These are phyloP conservation scores for Seladonia tumulorum DNA, from an alignment of 2,888 invertebrate species.

Conservation along the genomic window DNA sequence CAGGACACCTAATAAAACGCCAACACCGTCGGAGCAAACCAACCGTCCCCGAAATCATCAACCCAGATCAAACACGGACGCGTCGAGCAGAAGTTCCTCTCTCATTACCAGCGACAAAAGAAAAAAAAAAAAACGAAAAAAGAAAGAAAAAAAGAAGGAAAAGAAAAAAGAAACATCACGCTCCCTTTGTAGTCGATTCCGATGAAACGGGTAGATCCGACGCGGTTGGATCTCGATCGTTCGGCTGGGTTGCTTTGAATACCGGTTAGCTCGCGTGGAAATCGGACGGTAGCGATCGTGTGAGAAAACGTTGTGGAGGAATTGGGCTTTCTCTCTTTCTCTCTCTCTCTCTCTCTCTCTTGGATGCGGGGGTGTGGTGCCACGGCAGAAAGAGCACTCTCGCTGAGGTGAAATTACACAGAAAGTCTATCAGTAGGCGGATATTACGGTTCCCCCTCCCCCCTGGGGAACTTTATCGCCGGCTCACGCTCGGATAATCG, in stretches of 20 bases:
- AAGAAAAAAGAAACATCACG: background rate
- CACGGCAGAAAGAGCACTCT: background rate
- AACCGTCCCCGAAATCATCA: background rate
- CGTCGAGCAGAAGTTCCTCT: background rate
- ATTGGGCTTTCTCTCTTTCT: background rate
- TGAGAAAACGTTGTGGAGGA: slow-evolving; percentile 19
- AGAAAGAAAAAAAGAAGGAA: background rate
- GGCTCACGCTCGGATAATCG: slow-evolving; percentile 56
- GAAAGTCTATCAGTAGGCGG: slow-evolving; percentile 70
- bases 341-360: background rate
- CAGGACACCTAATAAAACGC: background rate
- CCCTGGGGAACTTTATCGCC: slow-evolving; percentile 46
- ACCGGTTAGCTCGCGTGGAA: slow-evolving; percentile 22
- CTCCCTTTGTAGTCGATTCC: slow-evolving; percentile 5
- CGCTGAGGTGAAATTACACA: slow-evolving; percentile 61
- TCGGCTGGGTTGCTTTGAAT: slow-evolving; percentile 16
- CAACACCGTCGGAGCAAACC: background rate
- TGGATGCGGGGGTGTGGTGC: background rate
- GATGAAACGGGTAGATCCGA: background rate
- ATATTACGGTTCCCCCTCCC: slow-evolving; percentile 63
- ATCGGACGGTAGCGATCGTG: slow-evolving; percentile 26
- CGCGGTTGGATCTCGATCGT: background rate
- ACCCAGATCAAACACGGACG: background rate
- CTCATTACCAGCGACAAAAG: background rate
- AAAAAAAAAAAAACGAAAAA: background rate